Conservation (phyloP, 2,888 invertebrate species). For the Melinaea menophilus region DNA sequence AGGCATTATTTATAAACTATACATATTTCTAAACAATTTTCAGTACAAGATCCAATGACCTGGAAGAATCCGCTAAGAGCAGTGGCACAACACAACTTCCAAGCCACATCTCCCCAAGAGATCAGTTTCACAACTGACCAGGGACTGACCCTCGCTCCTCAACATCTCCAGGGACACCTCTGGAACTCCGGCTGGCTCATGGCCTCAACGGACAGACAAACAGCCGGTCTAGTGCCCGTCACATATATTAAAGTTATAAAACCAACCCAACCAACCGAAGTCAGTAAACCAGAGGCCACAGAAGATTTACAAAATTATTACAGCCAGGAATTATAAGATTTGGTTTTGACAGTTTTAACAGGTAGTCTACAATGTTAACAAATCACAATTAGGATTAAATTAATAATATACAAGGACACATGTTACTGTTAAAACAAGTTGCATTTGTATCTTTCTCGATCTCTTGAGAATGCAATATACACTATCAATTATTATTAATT, state of each 20-base stretch:
- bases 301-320: conserved; percentile 43
- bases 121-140: conserved; percentile 87
- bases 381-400: too few species aligned
- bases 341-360: background rate
- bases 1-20: too few species aligned
- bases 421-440: too few species aligned
- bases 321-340: conserved; percentile 39
- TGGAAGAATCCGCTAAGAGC: conserved; percentile 84
- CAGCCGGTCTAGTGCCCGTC: conserved; percentile 81
- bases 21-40: conserved; percentile 21
- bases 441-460: too few species aligned
- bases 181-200: conserved; percentile 84
- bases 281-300: conserved; percentile 22
- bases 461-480: too few species aligned
- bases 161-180: conserved; percentile 85
- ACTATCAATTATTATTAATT: too few species aligned
- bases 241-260: conserved; percentile 75
- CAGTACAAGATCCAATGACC: conserved; percentile 81
- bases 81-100: conserved; percentile 86
- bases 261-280: conserved; percentile 30
- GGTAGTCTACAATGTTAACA: background rate
- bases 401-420: too few species aligned
- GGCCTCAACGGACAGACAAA: conserved; percentile 77
- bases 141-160: conserved; percentile 88
- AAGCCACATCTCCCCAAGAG: conserved; percentile 84